Evolutionary conservation across 2,113 vertebrate species (phyloP).

Genomic region (Collichthys lucidus): DNA sequence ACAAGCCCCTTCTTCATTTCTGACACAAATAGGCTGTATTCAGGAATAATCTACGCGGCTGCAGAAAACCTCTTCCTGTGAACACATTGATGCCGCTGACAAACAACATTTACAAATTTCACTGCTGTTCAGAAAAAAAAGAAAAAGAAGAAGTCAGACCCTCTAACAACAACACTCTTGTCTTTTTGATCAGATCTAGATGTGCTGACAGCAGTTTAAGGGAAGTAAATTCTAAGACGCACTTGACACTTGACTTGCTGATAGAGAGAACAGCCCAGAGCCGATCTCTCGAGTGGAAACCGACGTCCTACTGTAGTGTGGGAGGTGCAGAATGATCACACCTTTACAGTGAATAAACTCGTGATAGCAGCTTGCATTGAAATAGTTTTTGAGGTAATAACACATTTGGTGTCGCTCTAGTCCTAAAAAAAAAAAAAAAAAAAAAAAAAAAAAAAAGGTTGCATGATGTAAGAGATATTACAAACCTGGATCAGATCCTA

Average conservation of each 20-base stretch:
- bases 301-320: background rate
- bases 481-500: slow-evolving; percentile 5
- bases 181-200: background rate
- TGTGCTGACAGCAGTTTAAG: background rate
- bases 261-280: background rate
- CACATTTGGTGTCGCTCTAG: background rate
- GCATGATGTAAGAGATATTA: background rate
- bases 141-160: background rate
- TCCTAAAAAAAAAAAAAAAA: background rate
- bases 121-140: background rate
- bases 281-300: background rate
- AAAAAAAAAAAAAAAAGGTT: too few relatives aligned
- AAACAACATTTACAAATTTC: background rate
- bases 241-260: background rate
- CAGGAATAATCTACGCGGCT: background rate
- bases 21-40: background rate
- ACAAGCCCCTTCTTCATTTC: background rate
- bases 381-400: slow-evolving; percentile 1
- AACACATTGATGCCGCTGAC: background rate
- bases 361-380: background rate
- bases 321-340: slow-evolving; percentile 12
- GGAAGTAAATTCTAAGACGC: background rate
- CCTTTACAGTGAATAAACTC: slow-evolving; percentile 8
- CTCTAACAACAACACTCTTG: too few relatives aligned
- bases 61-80: background rate